phyloP scores from a whole-genome alignment of 2,797 vertebrate species.

The Scolopax rusticola region DNA sequence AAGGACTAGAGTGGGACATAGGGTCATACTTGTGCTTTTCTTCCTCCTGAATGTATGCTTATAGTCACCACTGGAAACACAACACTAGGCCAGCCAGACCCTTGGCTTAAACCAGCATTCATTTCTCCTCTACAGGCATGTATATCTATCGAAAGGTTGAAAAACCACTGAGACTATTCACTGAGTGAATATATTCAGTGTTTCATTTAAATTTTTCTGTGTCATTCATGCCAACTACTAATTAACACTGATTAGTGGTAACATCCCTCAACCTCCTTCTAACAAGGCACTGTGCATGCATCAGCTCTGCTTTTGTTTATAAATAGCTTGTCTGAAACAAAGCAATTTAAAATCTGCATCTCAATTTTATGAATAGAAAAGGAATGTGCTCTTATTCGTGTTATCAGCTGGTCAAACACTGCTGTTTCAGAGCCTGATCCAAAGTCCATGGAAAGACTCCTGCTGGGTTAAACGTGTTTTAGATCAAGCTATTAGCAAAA shows the following conservation, averaged over 20 bases:
- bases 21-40: not conserved
- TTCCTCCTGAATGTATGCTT: not conserved
- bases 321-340: conserved; percentile 1
- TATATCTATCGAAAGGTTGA: not conserved
- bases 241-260: not conserved
- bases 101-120: not conserved
- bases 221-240: not conserved
- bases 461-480: not conserved
- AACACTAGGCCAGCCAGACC: not conserved
- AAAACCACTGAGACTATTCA: not conserved
- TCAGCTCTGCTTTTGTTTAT: not conserved
- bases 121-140: not conserved
- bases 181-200: not conserved
- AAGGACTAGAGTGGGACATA: not conserved
- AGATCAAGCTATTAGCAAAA: conserved; percentile 6
- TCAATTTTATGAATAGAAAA: not conserved
- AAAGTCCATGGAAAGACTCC: not conserved
- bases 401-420: not conserved
- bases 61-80: not conserved
- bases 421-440: not conserved
- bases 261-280: not conserved
- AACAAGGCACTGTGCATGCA: not conserved
- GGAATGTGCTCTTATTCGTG: not conserved
- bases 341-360: not conserved
- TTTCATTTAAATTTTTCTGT: not conserved